Percentiles rank a stretch among this genome's conserved stretches.
phyloP scores from a whole-genome alignment of 2,888 invertebrate genomes.

The Cistogaster globosa region DNA sequence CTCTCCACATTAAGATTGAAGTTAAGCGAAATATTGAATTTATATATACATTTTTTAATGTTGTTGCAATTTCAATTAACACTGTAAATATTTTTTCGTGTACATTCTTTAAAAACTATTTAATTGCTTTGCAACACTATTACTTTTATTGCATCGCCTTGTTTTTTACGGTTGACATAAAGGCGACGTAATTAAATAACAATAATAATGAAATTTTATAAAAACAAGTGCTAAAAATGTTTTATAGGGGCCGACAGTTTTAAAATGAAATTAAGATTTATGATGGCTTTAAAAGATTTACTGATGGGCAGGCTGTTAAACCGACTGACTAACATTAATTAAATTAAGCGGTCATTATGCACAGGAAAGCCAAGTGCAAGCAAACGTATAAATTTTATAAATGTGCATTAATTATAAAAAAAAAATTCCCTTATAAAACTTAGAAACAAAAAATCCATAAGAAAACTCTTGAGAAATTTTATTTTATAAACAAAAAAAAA shows the following conservation, averaged over 20 bases:
- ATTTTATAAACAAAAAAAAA: too few relatives aligned
- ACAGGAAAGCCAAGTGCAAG: too few relatives aligned
- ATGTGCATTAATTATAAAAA: too few relatives aligned
- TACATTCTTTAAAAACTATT: neutral
- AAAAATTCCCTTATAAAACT: too few relatives aligned
- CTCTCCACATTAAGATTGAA: conserved; percentile 34
- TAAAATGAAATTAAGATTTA: conserved; percentile 30
- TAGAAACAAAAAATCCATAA: too few relatives aligned
- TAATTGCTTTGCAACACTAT: neutral
- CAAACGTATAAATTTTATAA: neutral
- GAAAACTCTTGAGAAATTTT: too few relatives aligned
- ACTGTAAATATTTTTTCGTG: too few relatives aligned
- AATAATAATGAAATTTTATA: conserved; percentile 37
- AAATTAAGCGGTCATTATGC: neutral
- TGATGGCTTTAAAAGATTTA: conserved; percentile 21
- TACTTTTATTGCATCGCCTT: conserved; percentile 6
- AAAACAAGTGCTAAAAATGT: conserved; percentile 23
- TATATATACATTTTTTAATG: neutral
- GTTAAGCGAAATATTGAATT: neutral
- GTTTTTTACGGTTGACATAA: too few relatives aligned
- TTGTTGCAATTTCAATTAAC: neutral
- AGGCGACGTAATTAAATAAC: conserved; percentile 46
- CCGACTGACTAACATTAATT: too few relatives aligned
- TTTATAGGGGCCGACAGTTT: neutral
- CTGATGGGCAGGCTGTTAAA: conserved; percentile 1